Conservation (phyloP, 2,113 vertebrate species). For the Balaeniceps rex region DNA sequence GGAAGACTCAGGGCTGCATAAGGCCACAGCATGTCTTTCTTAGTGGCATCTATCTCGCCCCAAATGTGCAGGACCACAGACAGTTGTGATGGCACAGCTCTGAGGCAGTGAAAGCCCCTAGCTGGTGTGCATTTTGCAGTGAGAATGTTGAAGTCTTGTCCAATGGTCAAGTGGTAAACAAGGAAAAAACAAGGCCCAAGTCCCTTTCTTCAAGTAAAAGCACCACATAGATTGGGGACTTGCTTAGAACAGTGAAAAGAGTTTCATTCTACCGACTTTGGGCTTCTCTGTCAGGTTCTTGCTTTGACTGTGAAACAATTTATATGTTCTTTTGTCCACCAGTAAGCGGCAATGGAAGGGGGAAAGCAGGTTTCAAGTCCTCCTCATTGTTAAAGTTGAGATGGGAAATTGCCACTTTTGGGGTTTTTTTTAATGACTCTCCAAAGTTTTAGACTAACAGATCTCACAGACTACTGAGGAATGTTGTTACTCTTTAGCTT, state of each 20-base stretch:
- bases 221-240: not conserved
- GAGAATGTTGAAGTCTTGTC: not conserved
- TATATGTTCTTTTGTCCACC: not conserved
- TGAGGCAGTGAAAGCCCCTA: not conserved
- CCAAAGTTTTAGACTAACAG: not conserved
- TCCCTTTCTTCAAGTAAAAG: not conserved
- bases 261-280: not conserved
- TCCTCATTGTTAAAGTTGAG: not conserved
- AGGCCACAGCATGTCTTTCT: not conserved
- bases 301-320: not conserved
- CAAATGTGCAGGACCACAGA: too few species aligned
- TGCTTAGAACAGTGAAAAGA: not conserved
- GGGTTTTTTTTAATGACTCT: not conserved
- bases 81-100: not conserved
- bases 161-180: not conserved
- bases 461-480: not conserved
- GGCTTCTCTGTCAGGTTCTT: not conserved
- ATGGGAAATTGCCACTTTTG: fast-evolving
- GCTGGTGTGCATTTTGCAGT: not conserved
- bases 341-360: not conserved
- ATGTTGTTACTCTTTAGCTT: not conserved
- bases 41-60: not conserved
- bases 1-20: not conserved
- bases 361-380: not conserved
- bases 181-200: not conserved